Conservation (phyloP, 1,140 invertebrate species). For the Artemia franciscana region DNA sequence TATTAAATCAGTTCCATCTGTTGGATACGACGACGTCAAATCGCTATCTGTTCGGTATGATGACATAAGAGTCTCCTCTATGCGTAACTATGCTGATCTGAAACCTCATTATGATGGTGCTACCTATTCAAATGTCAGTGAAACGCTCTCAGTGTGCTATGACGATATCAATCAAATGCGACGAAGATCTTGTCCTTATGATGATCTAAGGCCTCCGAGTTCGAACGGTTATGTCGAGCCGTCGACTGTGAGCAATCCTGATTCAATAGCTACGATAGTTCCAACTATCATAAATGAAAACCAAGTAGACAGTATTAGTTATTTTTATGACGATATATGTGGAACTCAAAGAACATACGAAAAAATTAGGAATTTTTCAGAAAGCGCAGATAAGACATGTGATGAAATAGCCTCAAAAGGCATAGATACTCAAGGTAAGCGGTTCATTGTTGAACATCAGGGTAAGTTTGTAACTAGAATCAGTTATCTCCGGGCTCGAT, state of each 20-base stretch:
- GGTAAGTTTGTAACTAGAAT: too few relatives aligned
- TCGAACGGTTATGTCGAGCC: constrained; percentile 8
- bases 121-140: constrained; percentile 13
- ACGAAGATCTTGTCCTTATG: constrained; percentile 13
- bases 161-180: constrained; percentile 11
- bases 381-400: not conserved
- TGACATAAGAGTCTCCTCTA: constrained; percentile 12
- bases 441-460: too few relatives aligned
- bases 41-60: constrained; percentile 14
- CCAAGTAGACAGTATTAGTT: constrained; percentile 14
- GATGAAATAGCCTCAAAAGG: too few relatives aligned
- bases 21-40: constrained; percentile 12
- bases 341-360: constrained; percentile 11
- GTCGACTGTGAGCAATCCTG: not conserved
- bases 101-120: constrained; percentile 11
- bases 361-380: not conserved
- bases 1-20: constrained; percentile 11
- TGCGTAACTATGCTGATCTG: constrained; percentile 11
- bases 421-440: too few relatives aligned
- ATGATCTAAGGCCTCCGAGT: constrained; percentile 9
- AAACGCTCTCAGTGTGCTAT: constrained; percentile 11
- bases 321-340: constrained; percentile 15
- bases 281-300: constrained; percentile 14
- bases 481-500: too few relatives aligned
- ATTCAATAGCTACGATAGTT: constrained; percentile 10